Conservation (phyloP, 2,113 vertebrate species). For the Neotoma lepida region DNA sequence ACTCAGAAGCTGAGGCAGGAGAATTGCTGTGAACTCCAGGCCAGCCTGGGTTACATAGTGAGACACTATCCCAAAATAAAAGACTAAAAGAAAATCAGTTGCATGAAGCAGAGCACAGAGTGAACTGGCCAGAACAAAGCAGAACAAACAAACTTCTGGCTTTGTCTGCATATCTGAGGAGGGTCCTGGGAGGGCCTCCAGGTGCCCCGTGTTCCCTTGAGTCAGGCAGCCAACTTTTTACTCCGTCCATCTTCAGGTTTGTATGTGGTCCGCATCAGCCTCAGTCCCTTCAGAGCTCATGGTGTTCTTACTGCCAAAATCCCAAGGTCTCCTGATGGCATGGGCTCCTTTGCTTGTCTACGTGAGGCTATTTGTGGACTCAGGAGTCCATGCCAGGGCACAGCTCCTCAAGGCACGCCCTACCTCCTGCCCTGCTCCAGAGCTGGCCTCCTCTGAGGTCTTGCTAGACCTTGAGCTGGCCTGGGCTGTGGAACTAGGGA, state of each 20-base stretch:
- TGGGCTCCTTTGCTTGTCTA: background rate
- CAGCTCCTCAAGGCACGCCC: background rate
- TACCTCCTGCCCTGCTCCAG: too few species aligned
- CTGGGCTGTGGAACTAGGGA: background rate
- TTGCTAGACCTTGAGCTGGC: too few species aligned
- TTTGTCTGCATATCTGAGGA: background rate
- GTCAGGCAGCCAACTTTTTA: background rate
- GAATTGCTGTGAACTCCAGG: background rate
- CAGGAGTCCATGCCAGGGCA: background rate
- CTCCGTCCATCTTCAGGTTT: background rate
- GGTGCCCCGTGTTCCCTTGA: background rate
- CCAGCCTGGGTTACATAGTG: background rate
- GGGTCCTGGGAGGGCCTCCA: background rate
- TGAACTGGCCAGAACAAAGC: background rate
- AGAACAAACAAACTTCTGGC: background rate
- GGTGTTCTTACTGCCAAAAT: background rate
- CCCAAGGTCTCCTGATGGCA: background rate
- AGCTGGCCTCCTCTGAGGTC: background rate
- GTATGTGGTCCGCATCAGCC: background rate
- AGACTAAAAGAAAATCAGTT: background rate
- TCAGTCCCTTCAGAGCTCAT: background rate
- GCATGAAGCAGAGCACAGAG: background rate
- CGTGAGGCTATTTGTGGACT: background rate
- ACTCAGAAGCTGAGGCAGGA: background rate
- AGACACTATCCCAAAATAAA: background rate